Evolutionary conservation across 2,797 vertebrate species (phyloP), one percentile per base, ranked within the genome.

Genomic region (Gymnothorax javanicus): DNA sequence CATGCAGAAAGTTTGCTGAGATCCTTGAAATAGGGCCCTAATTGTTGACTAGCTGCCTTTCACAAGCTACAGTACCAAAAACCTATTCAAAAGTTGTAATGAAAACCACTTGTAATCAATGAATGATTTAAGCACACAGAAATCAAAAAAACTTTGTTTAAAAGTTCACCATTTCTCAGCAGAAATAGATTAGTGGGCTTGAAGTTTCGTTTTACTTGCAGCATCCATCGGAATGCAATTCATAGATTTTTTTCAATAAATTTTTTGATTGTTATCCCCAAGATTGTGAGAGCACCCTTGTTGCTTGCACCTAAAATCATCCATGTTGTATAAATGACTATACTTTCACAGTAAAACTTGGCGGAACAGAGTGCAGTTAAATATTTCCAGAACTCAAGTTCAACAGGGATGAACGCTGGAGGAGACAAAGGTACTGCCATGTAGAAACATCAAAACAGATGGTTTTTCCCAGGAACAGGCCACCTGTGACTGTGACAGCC

Each of bases 401-500:
- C 9, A 7, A 33, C 7, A 58, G 8, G 6, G 3, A 15, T 54
- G 17, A 59, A 59, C 71, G 17, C 62, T 43, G 52, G 62, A 15
- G 13, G 75, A 67, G 62, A 86, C 62, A 83, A 83, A 87, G 2
- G 64, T 50, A n/a, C 52, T 56, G 33, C 20, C 1, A 25, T 73
- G 50, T 33, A 84, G 52, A 23, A 20, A 82, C 62, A 83, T 87
- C 64, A 75, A 84, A 62, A 75, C 52, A 7, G 43, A 54, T 2
- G 17, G 17, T 23, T 83, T 50, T 57, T 62, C 54, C n/a, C 13
- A 23, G 43, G 15, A 82, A 57, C 77, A 13, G 2, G 9, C 25
- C 81, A 87, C 81, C 81, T 71, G 86, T 9, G 50, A 58, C 43
- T 83, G 81, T 17, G 60, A n/a, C 43, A 57, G 81, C 52, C 54